These are phyloP conservation scores for Acanthiza pusilla DNA, from an alignment of 2,797 vertebrate species.

Conservation along the genomic window DNA sequence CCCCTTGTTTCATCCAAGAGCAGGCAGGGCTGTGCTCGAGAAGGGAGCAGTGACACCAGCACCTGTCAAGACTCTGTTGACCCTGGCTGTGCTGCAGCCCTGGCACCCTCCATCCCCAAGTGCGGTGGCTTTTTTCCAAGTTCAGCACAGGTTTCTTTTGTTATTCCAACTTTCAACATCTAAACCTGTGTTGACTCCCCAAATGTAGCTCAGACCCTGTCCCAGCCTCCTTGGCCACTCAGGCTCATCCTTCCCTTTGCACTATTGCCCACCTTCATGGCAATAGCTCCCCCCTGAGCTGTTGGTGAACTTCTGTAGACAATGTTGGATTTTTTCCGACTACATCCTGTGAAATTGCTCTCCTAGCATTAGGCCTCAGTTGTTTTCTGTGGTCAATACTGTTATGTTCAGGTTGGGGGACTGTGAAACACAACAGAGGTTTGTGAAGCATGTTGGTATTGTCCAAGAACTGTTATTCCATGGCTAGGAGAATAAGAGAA, in stretches of 20 bases:
- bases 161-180: background rate
- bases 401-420: background rate
- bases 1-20: background rate
- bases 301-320: background rate
- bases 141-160: background rate
- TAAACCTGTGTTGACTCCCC: background rate
- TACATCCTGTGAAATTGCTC: background rate
- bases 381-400: background rate
- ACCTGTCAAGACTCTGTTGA: fast-evolving
- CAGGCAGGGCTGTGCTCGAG: background rate
- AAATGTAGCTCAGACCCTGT: background rate
- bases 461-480: background rate
- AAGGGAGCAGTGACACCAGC: background rate
- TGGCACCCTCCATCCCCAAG: background rate
- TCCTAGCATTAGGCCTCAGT: background rate
- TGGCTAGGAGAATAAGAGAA: background rate
- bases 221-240: background rate
- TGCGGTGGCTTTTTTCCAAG: background rate
- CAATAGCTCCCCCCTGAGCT: background rate
- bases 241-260: background rate
- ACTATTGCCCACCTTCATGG: background rate
- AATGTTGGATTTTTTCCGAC: background rate
- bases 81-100: background rate
- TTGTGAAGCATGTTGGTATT: background rate
- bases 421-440: background rate